Base-by-base conservation (phyloP, 2,113 vertebrate genomes). In the Semicossyphus pulcher region DNA sequence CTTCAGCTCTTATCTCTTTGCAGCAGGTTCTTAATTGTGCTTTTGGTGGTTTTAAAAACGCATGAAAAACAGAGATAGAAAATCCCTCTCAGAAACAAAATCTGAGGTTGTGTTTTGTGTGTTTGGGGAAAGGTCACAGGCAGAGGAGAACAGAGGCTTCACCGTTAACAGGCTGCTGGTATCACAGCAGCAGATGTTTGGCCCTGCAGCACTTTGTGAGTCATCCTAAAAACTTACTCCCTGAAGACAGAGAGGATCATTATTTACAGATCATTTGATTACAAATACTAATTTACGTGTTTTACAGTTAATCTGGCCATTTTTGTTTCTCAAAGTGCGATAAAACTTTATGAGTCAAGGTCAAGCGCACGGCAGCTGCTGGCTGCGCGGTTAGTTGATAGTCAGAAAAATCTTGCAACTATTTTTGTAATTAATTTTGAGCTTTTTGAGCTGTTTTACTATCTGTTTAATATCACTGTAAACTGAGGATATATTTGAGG, bases 91-190 rank as follows among this genome's bases (percentile, higher is more conserved):
- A 57, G 26, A 34, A 49, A 71, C 15, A 20, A 42, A 60, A 41
- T 36, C 49, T 11, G 32, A 42, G 53, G 41, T 14, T 60, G 39
- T 51, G 78, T 21, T 41, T 1, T 71, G 10, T 78, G 32, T 58
- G 59, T 81, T 45, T 28, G 41, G 54, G 34, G 28, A 69, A 88
- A 89, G 87, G 84, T 86, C 87, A 71, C 41, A 39, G 45, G 10
- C 56, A 32, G 56, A 56, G 23, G 64, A 49, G 36, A 2, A 34
- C 7, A 5, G 47, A 45, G 41, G 74, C 39, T 37, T 56, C 8
- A 0, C 25, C 4, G 7, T 20, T 16, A 76, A 44, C 52, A 25
- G 21, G 49, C 51, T 51, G 59, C 76, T 57, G 48, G 5, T 57
- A 76, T 67, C 39, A 66, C 64, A 81, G 68, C 26, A 70, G 54